phyloP scores from a whole-genome alignment of 2,113 vertebrate genomes.

The Microcebus griseorufus region DNA sequence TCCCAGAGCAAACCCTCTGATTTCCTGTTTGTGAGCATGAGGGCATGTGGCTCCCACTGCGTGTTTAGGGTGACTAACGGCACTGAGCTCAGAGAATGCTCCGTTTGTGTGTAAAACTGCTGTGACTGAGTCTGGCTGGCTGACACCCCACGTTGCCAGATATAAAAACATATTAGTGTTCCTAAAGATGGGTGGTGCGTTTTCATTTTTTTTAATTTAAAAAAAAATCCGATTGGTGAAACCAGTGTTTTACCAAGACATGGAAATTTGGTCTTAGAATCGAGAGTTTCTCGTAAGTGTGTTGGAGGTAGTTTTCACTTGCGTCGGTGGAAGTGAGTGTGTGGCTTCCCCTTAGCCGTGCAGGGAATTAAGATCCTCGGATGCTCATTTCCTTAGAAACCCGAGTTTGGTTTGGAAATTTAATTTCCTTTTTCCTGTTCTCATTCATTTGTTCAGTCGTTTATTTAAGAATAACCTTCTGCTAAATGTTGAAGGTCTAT shows the following conservation, averaged over 20 bases:
- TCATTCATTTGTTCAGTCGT: not conserved
- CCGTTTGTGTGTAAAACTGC: not conserved
- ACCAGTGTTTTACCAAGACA: not conserved
- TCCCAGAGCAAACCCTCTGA: rapidly evolving
- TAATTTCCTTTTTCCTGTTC: not conserved
- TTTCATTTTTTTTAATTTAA: not conserved
- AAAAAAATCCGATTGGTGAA: not conserved
- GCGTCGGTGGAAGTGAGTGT: rapidly evolving
- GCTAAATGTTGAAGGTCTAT: not conserved
- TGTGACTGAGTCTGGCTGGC: not conserved
- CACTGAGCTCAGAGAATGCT: not conserved
- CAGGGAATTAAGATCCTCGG: not conserved
- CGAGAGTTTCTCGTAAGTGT: not conserved
- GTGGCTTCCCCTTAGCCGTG: not conserved
- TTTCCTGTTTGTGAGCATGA: conserved; percentile 33
- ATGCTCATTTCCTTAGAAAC: not conserved
- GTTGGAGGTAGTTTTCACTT: not conserved
- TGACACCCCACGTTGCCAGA: not conserved
- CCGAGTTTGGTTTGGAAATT: not conserved
- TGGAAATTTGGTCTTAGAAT: not conserved
- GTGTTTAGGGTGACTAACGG: not conserved
- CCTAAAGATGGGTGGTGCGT: not conserved
- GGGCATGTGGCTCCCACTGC: not conserved
- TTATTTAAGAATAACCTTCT: not conserved
- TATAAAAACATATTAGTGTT: not conserved